Percentiles rank a stretch among this genome's conserved stretches.
Evolutionary conservation across 2,113 vertebrate species (phyloP).

Genomic region (Cervus canadensis): DNA sequence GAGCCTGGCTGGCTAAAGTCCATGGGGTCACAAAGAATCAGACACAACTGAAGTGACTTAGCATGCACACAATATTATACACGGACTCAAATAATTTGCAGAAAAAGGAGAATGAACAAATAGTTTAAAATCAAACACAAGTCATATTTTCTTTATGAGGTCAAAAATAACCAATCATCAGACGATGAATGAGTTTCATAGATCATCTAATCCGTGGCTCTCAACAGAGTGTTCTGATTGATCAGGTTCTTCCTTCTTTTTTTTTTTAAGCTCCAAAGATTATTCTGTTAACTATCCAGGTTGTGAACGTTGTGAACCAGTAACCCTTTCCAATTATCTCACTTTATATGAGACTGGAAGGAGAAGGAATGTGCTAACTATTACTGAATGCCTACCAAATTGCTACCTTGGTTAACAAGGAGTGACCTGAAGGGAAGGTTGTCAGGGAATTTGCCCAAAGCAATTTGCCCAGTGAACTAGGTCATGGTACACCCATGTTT

Average conservation of each 20-base stretch:
- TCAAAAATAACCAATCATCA: not conserved
- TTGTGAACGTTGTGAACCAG: not conserved
- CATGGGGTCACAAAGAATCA: not conserved
- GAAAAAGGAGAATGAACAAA: not conserved
- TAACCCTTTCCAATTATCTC: not conserved
- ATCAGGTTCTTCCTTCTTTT: not conserved
- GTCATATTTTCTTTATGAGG: not conserved
- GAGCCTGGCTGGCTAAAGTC: not conserved
- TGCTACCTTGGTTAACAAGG: not conserved
- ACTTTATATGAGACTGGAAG: not conserved
- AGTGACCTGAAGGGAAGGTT: not conserved
- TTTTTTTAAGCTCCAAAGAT: not conserved
- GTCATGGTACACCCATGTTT: not conserved
- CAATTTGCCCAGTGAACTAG: not conserved
- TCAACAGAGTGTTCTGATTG: not conserved
- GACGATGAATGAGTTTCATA: not conserved
- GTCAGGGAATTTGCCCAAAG: not conserved
- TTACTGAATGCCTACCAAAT: not conserved
- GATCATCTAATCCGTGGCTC: not conserved
- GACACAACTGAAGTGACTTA: not conserved
- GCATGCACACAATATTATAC: not conserved
- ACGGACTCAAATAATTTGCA: not conserved
- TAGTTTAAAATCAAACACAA: not conserved
- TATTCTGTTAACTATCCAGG: not conserved
- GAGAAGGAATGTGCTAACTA: not conserved